Percentiles rank a stretch among this genome's conserved stretches.
These are phyloP conservation scores for Agriopis leucophaearia DNA, from an alignment of 2,888 invertebrate species.

Conservation along the genomic window DNA sequence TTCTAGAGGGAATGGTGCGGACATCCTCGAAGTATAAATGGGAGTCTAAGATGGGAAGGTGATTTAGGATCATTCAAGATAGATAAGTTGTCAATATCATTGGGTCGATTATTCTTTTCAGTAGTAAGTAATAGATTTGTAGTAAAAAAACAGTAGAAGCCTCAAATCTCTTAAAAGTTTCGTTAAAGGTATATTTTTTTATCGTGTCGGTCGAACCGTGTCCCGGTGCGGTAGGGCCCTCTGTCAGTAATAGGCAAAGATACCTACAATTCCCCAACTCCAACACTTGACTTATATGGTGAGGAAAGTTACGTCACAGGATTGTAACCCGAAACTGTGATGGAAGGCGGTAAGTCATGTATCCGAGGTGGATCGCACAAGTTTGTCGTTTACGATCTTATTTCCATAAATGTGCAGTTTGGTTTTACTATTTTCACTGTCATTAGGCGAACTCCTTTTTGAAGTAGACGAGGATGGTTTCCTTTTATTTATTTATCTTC, in stretches of 20 bases:
- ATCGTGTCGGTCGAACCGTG: not conserved
- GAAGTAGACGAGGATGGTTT: constrained; percentile 7
- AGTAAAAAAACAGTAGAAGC: too few species aligned
- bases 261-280: constrained; percentile 59
- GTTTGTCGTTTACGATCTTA: constrained; percentile 27
- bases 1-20: too few species aligned
- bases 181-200: not conserved
- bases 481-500: constrained; percentile 7
- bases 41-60: too few species aligned
- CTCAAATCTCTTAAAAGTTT: too few species aligned
- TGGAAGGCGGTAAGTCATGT: constrained; percentile 53
- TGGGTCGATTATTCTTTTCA: too few species aligned
- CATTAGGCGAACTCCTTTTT: constrained; percentile 19
- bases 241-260: constrained; percentile 63
- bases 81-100: too few species aligned
- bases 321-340: constrained; percentile 57
- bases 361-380: constrained; percentile 35
- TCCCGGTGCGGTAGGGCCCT: constrained; percentile 17
- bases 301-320: constrained; percentile 67
- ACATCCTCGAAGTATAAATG: too few species aligned
- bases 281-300: constrained; percentile 74
- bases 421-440: constrained; percentile 32
- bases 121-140: too few species aligned
- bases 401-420: constrained; percentile 33
- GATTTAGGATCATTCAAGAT: too few species aligned